Conservation (phyloP, 1,140 invertebrate species). For the Microplitis demolitor region DNA sequence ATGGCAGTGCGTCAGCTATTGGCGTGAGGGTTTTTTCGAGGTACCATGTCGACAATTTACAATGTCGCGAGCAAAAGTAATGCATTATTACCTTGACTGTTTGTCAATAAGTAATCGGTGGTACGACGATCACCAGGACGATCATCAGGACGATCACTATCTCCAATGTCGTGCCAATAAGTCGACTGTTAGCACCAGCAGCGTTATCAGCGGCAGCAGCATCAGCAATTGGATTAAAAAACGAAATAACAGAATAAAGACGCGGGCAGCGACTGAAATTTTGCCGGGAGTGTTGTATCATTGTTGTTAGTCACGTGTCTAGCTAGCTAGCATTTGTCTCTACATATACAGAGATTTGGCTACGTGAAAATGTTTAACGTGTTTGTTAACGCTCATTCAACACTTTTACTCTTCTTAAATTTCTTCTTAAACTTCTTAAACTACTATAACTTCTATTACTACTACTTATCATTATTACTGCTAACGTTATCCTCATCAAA, state of each 20-base stretch:
- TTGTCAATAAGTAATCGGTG: constrained; percentile 19
- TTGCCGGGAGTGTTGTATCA: neutral
- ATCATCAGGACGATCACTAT: constrained; percentile 25
- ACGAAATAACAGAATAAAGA: neutral
- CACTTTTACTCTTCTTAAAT: neutral
- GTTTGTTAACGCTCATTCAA: neutral
- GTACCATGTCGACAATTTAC: constrained; percentile 42
- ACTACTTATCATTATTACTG: neutral
- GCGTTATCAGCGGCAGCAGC: neutral
- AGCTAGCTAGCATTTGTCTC: neutral
- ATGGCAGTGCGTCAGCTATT: constrained; percentile 22
- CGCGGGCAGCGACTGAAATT: neutral
- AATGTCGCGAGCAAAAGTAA: constrained; percentile 35
- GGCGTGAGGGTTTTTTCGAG: neutral
- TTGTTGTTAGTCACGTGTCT: constrained; percentile 39
- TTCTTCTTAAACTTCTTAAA: neutral
- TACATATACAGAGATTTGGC: too few species aligned
- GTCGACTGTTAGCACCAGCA: neutral
- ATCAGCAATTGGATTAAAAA: neutral
- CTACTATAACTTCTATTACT: neutral
- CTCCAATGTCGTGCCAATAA: constrained; percentile 3
- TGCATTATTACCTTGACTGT: neutral
- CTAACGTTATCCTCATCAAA: too few species aligned
- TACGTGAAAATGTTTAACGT: constrained; percentile 3
- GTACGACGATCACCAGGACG: constrained; percentile 27